Evolutionary conservation across 1,140 invertebrate genomes (phyloP), one percentile per base, ranked within the genome.

Genomic region (Plutomurus gul): DNA sequence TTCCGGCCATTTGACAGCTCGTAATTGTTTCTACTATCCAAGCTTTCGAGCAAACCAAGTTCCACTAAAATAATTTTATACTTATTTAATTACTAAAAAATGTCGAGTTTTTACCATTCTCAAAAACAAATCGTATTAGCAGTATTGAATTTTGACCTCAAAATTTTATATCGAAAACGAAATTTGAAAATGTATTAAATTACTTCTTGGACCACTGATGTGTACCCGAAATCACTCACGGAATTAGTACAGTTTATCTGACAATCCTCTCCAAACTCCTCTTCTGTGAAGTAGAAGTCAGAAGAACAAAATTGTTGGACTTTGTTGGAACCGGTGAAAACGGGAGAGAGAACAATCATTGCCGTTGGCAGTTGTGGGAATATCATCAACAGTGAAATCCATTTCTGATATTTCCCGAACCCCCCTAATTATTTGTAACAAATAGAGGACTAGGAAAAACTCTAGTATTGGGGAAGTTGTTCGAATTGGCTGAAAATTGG

Each of bases 1-100:
- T 77, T 7, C 82, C 82, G n/a, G 75, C 51, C 82, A 83, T 83
- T 77, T 81, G 79, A 65, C 79, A 40, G 46, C 74, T 79, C 25
- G 79, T 83, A 22, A 83, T 56, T 0, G 77, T 33, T 18, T 83
- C 82, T 0, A 51, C 43, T n/a, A 83, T 56, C 82, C 82, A 83
- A 74, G 40, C 47, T 71, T 37, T 46, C 13, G 40, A 49, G 56
- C 82, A 83, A 74, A 74, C 47, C 47, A 83, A 37, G 39, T 73
- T 43, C 82, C 82, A 83, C 82, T 83, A 78, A 37, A 81, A 81
- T n/a, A 43, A n/a, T n/a, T n/a, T n/a, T n/a, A n/a, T n/a, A n/a
- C n/a, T n/a, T n/a, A n/a, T n/a, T n/a, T n/a, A n/a, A n/a, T 40
- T 37, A 36, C 11, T 70, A 77, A 37, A 60, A 81, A 5, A 75